Percentiles rank a stretch among this genome's conserved stretches.
These are phyloP conservation scores for Drosophila parabipectinata DNA, from an alignment of 1,140 invertebrate species.

Conservation along the genomic window DNA sequence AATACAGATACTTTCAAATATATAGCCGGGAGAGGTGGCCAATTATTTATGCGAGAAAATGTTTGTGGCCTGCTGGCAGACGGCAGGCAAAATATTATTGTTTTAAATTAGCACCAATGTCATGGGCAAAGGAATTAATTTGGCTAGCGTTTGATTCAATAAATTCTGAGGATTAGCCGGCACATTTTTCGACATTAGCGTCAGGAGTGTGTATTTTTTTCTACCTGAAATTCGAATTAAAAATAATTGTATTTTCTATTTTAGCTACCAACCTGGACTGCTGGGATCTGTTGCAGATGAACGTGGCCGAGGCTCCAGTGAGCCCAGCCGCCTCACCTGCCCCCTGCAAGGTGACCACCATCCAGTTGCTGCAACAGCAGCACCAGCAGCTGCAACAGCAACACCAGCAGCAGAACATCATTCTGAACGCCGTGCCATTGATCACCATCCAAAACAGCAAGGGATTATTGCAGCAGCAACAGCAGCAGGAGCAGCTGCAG, in stretches of 20 bases:
- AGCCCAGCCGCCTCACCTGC: slow-evolving; percentile 66
- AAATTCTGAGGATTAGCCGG: slow-evolving; percentile 37
- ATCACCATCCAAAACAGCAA: slow-evolving; percentile 80
- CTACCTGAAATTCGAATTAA: not conserved
- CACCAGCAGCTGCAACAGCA: slow-evolving; percentile 57
- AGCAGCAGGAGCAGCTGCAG: slow-evolving; percentile 59
- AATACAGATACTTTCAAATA: slow-evolving; percentile 2
- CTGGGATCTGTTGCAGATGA: slow-evolving; percentile 81
- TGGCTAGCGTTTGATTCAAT: slow-evolving; percentile 12
- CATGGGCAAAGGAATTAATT: slow-evolving; percentile 74
- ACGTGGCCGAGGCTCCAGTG: slow-evolving; percentile 55
- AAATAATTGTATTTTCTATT: slow-evolving; percentile 17
- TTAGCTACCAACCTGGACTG: slow-evolving; percentile 78
- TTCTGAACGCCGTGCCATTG: slow-evolving; percentile 81
- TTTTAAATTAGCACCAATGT: slow-evolving; percentile 81
- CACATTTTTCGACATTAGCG: not conserved
- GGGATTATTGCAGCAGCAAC: slow-evolving; percentile 44
- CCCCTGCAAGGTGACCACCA: slow-evolving; percentile 53
- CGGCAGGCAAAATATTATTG: slow-evolving; percentile 62
- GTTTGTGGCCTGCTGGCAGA: slow-evolving; percentile 17
- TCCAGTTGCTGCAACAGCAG: slow-evolving; percentile 61
- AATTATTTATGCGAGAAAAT: slow-evolving; percentile 44
- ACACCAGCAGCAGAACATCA: slow-evolving; percentile 70
- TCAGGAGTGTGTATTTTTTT: not conserved
- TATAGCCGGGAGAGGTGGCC: not conserved